phyloP scores from a whole-genome alignment of 2,797 vertebrate species.

The Tadarida brasiliensis region DNA sequence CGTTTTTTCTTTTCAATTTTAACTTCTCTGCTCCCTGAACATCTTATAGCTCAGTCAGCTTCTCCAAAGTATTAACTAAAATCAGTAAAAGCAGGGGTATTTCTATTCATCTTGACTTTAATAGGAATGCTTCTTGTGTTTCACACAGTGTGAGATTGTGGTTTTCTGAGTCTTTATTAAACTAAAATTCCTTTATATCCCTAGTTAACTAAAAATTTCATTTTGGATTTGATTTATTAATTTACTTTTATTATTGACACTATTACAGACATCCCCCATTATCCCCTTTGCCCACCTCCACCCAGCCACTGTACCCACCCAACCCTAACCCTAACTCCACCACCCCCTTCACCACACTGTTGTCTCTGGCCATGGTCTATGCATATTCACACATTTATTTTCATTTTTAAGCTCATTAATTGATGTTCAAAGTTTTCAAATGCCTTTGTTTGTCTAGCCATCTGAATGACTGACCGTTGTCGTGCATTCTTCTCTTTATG shows the following conservation, averaged over 20 bases:
- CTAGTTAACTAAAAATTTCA: background rate
- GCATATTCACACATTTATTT: background rate
- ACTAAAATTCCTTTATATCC: conserved; percentile 15
- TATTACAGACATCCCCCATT: too few relatives aligned
- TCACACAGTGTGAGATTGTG: background rate
- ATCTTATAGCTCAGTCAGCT: background rate
- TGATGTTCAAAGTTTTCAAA: background rate
- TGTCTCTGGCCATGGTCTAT: too few relatives aligned
- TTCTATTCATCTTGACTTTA: background rate
- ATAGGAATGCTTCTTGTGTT: background rate
- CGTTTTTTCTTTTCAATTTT: background rate
- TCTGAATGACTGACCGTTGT: background rate
- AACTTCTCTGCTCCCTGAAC: background rate
- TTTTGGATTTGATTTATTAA: too few relatives aligned
- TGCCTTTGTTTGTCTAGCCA: background rate
- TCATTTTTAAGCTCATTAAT: background rate
- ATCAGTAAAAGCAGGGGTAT: background rate
- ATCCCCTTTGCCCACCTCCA: too few relatives aligned
- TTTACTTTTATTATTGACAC: too few relatives aligned
- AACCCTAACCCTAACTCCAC: too few relatives aligned
- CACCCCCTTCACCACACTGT: too few relatives aligned
- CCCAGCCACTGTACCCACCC: too few relatives aligned
- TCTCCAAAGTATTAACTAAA: background rate
- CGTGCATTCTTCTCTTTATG: background rate
- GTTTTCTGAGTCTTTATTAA: background rate